Evolutionary conservation across 2,113 vertebrate genomes (phyloP).

Genomic region (Macrotus californicus): DNA sequence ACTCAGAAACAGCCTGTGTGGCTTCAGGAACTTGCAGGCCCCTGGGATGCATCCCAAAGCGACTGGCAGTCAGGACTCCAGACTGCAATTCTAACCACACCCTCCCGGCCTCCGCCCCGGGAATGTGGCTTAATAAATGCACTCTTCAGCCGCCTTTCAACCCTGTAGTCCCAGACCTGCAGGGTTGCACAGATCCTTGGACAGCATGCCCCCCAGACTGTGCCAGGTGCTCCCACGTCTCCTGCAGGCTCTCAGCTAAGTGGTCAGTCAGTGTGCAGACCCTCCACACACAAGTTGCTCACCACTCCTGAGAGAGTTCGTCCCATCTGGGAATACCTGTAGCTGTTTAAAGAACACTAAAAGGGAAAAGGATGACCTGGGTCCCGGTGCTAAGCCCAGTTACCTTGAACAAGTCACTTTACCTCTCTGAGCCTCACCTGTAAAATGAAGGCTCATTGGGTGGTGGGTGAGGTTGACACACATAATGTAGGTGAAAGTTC

Average conservation of each 20-base stretch:
- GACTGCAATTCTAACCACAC: not conserved
- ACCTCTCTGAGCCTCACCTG: not conserved
- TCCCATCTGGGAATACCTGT: not conserved
- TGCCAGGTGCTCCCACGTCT: accelerated
- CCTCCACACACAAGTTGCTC: not conserved
- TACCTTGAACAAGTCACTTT: not conserved
- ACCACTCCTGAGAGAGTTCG: not conserved
- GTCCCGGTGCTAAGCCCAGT: accelerated
- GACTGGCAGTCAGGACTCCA: not conserved
- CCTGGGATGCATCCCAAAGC: not conserved
- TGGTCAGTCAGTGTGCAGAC: accelerated
- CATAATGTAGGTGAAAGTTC: not conserved
- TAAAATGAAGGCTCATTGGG: accelerated
- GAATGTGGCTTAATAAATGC: not conserved
- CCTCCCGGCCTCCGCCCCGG: not conserved
- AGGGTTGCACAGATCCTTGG: not conserved
- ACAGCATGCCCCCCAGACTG: too few species aligned
- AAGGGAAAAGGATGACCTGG: not conserved
- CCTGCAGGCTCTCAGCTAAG: not conserved
- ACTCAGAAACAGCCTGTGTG: not conserved
- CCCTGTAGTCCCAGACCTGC: too few species aligned
- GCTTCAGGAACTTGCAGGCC: not conserved
- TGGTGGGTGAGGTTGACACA: not conserved
- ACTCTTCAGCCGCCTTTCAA: too few species aligned
- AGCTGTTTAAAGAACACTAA: not conserved